Percentiles rank a stretch among this genome's conserved stretches.
These are phyloP conservation scores for Sphenopsis melanotis DNA, from an alignment of 2,797 vertebrate genomes.

Conservation along the genomic window DNA sequence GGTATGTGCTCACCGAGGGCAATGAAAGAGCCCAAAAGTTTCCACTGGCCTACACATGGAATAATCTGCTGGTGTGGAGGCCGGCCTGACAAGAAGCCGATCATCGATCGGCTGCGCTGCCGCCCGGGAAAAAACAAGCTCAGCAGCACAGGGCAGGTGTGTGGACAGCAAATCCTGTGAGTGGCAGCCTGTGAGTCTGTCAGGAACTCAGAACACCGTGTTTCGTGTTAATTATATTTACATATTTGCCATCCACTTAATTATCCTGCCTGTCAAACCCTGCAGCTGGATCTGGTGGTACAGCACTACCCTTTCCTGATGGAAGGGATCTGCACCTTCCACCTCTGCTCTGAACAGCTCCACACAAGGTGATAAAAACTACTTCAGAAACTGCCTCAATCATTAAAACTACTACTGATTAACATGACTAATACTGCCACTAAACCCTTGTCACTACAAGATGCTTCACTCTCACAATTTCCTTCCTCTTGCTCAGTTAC, in stretches of 20 bases:
- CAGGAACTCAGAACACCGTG: neutral
- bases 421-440: neutral
- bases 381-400: neutral
- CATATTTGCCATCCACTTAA: neutral
- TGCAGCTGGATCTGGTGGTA: neutral
- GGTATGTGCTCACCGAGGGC: neutral
- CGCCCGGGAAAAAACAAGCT: neutral
- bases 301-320: neutral
- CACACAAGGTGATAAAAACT: neutral
- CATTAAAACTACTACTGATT: neutral
- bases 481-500: neutral
- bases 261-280: neutral
- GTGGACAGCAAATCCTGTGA: neutral
- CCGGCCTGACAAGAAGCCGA: neutral
- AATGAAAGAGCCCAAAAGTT: neutral
- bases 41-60: neutral
- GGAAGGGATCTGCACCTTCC: neutral
- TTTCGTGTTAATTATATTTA: neutral
- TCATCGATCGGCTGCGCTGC: neutral
- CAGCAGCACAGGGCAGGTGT: neutral
- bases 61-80: neutral
- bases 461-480: neutral
- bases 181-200: fast-evolving
- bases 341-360: neutral
- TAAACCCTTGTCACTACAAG: neutral